These are phyloP conservation scores for Pollenia labialis DNA, from an alignment of 2,888 invertebrate species.

Conservation along the genomic window DNA sequence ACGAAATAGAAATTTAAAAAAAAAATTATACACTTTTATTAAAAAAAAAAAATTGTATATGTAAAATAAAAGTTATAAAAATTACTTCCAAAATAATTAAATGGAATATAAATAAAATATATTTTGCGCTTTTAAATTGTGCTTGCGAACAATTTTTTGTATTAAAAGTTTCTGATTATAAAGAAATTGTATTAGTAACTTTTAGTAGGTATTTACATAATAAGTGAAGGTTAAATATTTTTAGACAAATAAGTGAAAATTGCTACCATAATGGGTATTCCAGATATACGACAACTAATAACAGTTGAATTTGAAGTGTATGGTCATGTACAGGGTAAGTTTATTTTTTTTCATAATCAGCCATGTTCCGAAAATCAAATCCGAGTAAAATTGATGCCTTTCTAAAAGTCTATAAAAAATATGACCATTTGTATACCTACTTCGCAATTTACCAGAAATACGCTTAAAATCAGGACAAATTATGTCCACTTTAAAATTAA, in stretches of 20 bases:
- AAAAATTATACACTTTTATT: constrained; percentile 7
- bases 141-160: not conserved
- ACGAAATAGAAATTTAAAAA: constrained; percentile 57
- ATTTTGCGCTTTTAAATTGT: not conserved
- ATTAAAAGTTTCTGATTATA: not conserved
- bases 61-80: constrained; percentile 32
- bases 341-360: too few species aligned
- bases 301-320: constrained; percentile 96
- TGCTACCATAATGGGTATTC: constrained; percentile 85
- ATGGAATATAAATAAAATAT: constrained; percentile 1
- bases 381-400: too few species aligned
- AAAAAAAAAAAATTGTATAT: not conserved
- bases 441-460: too few species aligned
- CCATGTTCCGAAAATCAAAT: too few species aligned
- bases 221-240: constrained; percentile 31
- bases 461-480: too few species aligned
- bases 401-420: too few species aligned
- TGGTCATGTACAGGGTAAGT: constrained; percentile 94
- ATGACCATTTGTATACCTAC: too few species aligned
- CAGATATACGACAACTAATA: constrained; percentile 87
- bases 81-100: not conserved
- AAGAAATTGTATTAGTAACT: not conserved
- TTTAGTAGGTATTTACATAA: constrained; percentile 49
- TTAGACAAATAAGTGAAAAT: constrained; percentile 26
- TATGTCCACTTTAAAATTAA: too few species aligned